These are phyloP conservation scores for Origma solitaria DNA, from an alignment of 2,113 vertebrate genomes.

Conservation along the genomic window DNA sequence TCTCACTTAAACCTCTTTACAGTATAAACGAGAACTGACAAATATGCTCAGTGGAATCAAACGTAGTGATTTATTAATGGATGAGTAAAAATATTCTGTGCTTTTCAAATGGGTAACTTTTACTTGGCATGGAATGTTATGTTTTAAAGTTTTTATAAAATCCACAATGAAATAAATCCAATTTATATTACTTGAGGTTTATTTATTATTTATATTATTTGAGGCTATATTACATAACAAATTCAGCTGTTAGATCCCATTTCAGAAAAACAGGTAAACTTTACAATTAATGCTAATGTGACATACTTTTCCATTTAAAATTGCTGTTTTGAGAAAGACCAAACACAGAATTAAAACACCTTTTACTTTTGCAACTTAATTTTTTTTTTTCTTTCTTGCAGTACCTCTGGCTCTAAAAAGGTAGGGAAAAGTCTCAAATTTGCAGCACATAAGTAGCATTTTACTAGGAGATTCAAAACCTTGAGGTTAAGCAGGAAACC, in stretches of 20 bases:
- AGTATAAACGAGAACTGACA: background rate
- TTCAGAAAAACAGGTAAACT: background rate
- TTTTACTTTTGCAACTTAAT: background rate
- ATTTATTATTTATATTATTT: too few species aligned
- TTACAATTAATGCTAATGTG: background rate
- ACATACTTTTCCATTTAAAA: background rate
- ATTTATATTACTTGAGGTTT: fast-evolving
- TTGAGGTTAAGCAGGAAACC: background rate
- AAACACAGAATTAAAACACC: background rate
- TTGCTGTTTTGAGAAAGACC: background rate
- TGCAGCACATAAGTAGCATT: background rate
- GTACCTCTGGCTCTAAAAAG: background rate
- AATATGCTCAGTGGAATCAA: background rate
- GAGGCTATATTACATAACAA: too few species aligned
- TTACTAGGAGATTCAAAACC: background rate
- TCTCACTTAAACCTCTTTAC: background rate
- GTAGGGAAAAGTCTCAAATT: background rate
- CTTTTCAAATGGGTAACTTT: background rate
- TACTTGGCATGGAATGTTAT: background rate
- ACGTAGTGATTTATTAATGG: background rate
- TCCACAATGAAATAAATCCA: background rate
- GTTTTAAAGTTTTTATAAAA: background rate
- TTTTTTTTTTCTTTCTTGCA: background rate
- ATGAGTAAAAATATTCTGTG: background rate
- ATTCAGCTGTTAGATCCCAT: background rate